Percentiles rank a stretch among this genome's conserved stretches.
Evolutionary conservation across 2,888 invertebrate species (phyloP).

Genomic region (Caenorhabditis angaria): DNA sequence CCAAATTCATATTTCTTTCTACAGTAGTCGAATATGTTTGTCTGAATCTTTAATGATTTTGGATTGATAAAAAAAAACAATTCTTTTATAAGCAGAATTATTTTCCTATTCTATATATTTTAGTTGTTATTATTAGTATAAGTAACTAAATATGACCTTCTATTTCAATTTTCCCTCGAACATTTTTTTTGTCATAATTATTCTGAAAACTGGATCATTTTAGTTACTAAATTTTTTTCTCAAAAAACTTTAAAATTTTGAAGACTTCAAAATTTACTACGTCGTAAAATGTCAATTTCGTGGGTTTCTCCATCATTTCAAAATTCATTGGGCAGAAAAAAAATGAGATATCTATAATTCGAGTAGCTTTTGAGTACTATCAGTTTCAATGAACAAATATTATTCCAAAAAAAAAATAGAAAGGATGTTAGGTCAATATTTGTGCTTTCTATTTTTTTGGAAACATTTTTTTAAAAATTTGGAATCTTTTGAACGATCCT

Average conservation of each 20-base stretch:
- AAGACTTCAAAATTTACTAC: not conserved
- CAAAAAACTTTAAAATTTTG: not conserved
- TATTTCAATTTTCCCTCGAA: conserved; percentile 1
- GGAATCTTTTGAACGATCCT: too few relatives aligned
- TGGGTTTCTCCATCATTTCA: not conserved
- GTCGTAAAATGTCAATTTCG: too few relatives aligned
- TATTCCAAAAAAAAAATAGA: not conserved
- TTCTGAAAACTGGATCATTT: not conserved
- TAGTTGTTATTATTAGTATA: not conserved
- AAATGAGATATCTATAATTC: not conserved
- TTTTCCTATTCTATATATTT: too few relatives aligned
- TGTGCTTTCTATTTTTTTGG: not conserved
- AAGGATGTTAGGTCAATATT: not conserved
- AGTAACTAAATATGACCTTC: not conserved
- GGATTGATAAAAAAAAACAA: too few relatives aligned
- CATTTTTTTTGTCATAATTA: not conserved
- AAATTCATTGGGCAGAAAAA: not conserved
- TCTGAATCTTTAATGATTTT: too few relatives aligned
- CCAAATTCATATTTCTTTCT: too few relatives aligned
- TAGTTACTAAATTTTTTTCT: not conserved
- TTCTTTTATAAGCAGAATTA: too few relatives aligned
- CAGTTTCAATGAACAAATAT: not conserved
- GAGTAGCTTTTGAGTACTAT: too few relatives aligned
- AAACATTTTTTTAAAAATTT: too few relatives aligned
- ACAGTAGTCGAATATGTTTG: too few relatives aligned